Evolutionary conservation across 2,113 vertebrate genomes (phyloP), one percentile per base, ranked within the genome.

Genomic region (Mesocricetus auratus): DNA sequence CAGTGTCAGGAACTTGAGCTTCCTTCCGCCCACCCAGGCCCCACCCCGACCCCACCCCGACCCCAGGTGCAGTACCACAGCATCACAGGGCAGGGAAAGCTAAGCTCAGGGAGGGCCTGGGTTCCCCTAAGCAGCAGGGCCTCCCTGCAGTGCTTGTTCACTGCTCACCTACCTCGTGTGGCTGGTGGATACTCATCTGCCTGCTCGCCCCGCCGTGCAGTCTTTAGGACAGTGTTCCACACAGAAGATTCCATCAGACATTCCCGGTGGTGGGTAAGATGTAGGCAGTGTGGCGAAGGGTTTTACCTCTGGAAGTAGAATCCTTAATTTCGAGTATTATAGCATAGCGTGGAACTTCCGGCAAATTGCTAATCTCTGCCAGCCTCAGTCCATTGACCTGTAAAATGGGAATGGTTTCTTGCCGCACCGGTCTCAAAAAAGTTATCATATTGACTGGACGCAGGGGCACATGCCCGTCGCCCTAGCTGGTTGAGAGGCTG

Each of bases 301-400:
- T 73, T 91, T 89, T 79, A 45, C 53, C 42, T 33, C 62, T 53
- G 73, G 78, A 74, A 91, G 91, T 81, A 75, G 50, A 94, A 58
- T 81, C 66, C 78, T 94, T 77, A 86, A 62, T 66, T 86, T 33
- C 39, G 47, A 93, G 26, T 62, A 13, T 79, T 73, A 86, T 1
- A 16, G 19, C n/a, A 12, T 42, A 83, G 68, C 39, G 0, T 12
- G 29, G 73, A 42, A 88, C 87, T 97, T 66, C 24, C 45, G 83
- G 64, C 53, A 77, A 58, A 73, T 56, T 69, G 19, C 74, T 79
- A 87, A 13, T 64, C n/a, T 90, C 39, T 22, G 5, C 86, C 53
- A 15, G 82, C 78, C 22, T 96, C 79, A 66, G 90, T 82, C 77
- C 86, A 77, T 73, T 89, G 29, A 60, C 39, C 39, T 60, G 0